These are phyloP conservation scores for Syncerus caffer DNA, from an alignment of 2,797 vertebrate species.

Conservation along the genomic window DNA sequence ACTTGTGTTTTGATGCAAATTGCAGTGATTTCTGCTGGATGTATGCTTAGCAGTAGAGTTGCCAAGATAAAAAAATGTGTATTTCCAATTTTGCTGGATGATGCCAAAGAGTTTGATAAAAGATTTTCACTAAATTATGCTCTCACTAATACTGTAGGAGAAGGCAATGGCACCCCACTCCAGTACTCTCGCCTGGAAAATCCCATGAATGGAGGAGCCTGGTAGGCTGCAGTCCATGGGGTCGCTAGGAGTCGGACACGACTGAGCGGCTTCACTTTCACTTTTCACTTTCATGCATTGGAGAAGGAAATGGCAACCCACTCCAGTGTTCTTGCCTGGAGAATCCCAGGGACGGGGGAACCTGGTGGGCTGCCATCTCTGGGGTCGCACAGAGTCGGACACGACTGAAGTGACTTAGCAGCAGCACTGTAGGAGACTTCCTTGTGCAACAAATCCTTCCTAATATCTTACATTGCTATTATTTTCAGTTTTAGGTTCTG, in stretches of 20 bases:
- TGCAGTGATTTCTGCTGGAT: background rate
- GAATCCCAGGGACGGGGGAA: no score
- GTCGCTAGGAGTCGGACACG: no score
- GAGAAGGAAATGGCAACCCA: no score
- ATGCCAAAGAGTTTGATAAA: background rate
- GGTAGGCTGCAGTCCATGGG: no score
- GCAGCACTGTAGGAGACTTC: background rate
- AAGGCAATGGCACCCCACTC: background rate
- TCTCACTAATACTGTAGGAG: background rate
- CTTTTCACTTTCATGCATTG: no score
- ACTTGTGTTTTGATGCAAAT: background rate
- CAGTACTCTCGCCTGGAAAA: no score
- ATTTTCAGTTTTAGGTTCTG: background rate
- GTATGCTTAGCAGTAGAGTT: background rate
- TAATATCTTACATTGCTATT: background rate
- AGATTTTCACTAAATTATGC: background rate
- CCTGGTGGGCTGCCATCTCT: no score
- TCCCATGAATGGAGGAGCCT: no score
- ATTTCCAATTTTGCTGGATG: background rate
- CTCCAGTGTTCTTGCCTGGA: no score
- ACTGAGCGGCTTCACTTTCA: no score
- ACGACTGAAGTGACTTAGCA: no score
- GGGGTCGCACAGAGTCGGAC: no score
- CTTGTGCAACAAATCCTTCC: background rate
- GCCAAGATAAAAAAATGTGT: background rate